Evolutionary conservation across 2,888 invertebrate genomes (phyloP).

Genomic region (Spicauda simplicius): DNA sequence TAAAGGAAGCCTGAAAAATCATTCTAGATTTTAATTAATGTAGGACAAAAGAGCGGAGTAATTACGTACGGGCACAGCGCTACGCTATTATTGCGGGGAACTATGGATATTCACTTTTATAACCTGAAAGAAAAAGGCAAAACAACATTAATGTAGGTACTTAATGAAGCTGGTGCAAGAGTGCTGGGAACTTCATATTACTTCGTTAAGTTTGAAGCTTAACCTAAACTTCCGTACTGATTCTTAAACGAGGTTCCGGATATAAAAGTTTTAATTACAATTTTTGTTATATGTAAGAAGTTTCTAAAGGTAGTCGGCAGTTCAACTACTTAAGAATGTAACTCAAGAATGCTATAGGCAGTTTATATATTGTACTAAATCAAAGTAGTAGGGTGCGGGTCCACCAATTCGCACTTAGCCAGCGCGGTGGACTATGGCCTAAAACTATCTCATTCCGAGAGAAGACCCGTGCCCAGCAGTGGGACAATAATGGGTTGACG

Average conservation of each 20-base stretch:
- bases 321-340: too few species aligned
- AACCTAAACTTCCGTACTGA: slow-evolving; percentile 14
- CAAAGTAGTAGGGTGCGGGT: too few species aligned
- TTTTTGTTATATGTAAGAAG: neutral
- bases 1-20: too few species aligned
- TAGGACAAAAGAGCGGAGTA: slow-evolving; percentile 4
- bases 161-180: slow-evolving; percentile 22
- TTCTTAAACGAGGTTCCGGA: slow-evolving; percentile 6
- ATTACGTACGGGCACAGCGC: slow-evolving; percentile 14
- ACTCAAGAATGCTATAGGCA: too few species aligned
- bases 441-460: too few species aligned
- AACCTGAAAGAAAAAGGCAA: slow-evolving; percentile 19
- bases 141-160: slow-evolving; percentile 9
- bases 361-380: too few species aligned
- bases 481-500: too few species aligned
- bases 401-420: too few species aligned
- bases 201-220: slow-evolving; percentile 24
- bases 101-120: slow-evolving; percentile 32
- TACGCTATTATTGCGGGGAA: slow-evolving; percentile 9
- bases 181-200: slow-evolving; percentile 19
- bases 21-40: too few species aligned
- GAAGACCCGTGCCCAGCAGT: too few species aligned
- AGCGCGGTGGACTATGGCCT: too few species aligned
- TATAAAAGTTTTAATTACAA: neutral
- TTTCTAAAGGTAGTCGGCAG: neutral